Evolutionary conservation across 2,888 invertebrate genomes (phyloP).

Genomic region (Chymomyza caudatula): DNA sequence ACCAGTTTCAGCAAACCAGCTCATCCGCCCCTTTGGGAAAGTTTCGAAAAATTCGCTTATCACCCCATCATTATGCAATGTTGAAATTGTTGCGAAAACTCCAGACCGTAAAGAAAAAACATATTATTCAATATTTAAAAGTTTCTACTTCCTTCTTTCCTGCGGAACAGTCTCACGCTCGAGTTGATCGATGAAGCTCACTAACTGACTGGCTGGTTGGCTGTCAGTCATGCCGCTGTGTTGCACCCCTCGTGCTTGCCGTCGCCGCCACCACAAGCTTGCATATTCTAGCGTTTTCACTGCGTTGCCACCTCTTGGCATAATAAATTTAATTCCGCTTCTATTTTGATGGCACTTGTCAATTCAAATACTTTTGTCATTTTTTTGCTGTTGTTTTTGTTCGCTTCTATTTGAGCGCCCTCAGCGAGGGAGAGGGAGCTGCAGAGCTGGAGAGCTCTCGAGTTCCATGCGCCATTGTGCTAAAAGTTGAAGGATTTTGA

Average conservation of each 20-base stretch:
- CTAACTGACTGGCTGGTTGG: conserved; percentile 25
- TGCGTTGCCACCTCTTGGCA: conserved; percentile 48
- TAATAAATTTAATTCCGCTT: conserved; percentile 73
- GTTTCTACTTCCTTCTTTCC: conserved; percentile 34
- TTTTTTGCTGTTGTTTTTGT: conserved; percentile 51
- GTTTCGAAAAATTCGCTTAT: conserved; percentile 31
- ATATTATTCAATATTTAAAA: conserved; percentile 68
- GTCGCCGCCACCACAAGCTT: conserved; percentile 35
- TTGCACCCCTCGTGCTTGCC: conserved; percentile 1
- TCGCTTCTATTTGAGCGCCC: conserved; percentile 29
- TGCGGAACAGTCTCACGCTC: conserved; percentile 44
- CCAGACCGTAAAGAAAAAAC: conserved; percentile 26
- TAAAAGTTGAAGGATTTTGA: conserved; percentile 72
- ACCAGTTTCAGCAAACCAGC: conserved; percentile 6
- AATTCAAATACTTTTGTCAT: conserved; percentile 71
- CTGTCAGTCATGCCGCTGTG: neutral
- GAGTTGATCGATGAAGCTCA: conserved; percentile 68
- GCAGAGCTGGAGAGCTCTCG: conserved; percentile 44
- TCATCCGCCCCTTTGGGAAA: conserved; percentile 3
- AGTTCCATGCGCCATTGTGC: conserved; percentile 49
- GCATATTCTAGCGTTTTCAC: conserved; percentile 10
- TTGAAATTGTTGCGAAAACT: conserved; percentile 9
- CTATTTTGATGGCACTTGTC: conserved; percentile 73
- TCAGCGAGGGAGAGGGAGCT: neutral
- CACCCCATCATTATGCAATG: conserved; percentile 31